Evolutionary conservation across 2,888 invertebrate genomes (phyloP).

Genomic region (Biston stratarius): DNA sequence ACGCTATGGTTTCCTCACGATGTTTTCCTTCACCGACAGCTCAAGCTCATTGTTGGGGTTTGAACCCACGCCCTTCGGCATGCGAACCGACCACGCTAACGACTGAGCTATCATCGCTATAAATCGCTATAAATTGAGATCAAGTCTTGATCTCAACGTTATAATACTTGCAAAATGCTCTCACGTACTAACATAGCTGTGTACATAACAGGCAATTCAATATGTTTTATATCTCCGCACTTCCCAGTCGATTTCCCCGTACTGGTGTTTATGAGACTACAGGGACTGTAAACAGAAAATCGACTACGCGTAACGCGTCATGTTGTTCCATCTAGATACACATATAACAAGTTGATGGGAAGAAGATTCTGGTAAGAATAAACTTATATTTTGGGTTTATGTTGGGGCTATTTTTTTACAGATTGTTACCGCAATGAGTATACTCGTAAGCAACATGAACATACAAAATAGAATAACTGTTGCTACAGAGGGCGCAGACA

Average conservation of each 20-base stretch:
- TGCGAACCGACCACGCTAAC: too few species aligned
- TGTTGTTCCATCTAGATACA: conserved; percentile 43
- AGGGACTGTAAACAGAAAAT: conserved; percentile 56
- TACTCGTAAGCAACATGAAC: too few species aligned
- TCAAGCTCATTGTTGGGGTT: too few species aligned
- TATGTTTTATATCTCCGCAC: conserved; percentile 55
- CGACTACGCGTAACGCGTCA: conserved; percentile 45
- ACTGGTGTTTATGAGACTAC: conserved; percentile 56
- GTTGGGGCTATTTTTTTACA: background rate
- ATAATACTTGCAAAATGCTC: conserved; percentile 15
- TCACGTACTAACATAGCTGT: conserved; percentile 10
- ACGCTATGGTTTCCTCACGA: too few species aligned
- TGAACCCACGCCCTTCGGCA: too few species aligned
- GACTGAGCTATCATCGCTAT: too few species aligned
- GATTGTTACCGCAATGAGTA: too few species aligned
- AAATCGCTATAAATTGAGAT: too few species aligned
- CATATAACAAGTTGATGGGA: conserved; percentile 20
- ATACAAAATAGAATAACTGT: too few species aligned
- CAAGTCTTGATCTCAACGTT: conserved; percentile 11
- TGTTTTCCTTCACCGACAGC: too few species aligned
- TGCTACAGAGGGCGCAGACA: too few species aligned
- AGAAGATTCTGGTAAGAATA: conserved; percentile 36
- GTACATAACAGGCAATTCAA: conserved; percentile 48
- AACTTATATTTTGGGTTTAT: conserved; percentile 14
- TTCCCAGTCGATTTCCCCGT: conserved; percentile 56